Evolutionary conservation across 2,888 invertebrate genomes (phyloP).

Genomic region (Chrysomela aeneicollis): DNA sequence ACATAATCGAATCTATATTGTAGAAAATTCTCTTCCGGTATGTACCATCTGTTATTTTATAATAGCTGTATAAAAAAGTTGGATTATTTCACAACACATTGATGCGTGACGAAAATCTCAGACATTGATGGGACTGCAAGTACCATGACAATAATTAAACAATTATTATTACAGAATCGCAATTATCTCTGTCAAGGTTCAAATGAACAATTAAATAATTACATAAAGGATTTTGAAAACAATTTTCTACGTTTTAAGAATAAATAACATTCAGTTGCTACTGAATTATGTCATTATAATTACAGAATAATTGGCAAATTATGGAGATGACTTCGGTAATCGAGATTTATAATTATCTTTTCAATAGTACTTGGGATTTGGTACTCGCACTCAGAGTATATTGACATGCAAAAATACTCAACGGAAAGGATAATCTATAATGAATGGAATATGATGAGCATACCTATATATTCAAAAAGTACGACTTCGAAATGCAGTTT

Average conservation of each 20-base stretch:
- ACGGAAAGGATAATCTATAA: too few species aligned
- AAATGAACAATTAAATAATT: constrained; percentile 45
- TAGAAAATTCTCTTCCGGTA: too few species aligned
- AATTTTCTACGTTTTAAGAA: constrained; percentile 39
- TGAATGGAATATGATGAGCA: too few species aligned
- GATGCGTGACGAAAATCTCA: not conserved
- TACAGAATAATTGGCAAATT: not conserved
- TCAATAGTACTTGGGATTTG: not conserved
- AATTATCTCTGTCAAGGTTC: constrained; percentile 43
- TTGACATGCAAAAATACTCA: too few species aligned
- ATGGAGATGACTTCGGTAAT: not conserved
- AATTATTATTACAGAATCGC: constrained; percentile 37
- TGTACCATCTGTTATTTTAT: too few species aligned
- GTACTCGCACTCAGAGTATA: too few species aligned
- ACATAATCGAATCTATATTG: too few species aligned
- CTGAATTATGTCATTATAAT: constrained; percentile 1
- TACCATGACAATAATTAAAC: constrained; percentile 35
- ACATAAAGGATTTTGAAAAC: constrained; percentile 39
- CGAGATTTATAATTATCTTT: not conserved
- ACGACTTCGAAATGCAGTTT: too few species aligned
- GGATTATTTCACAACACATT: not conserved
- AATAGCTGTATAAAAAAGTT: too few species aligned
- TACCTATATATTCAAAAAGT: too few species aligned
- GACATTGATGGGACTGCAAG: constrained; percentile 7
- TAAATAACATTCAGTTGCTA: not conserved